Base-by-base conservation (phyloP, 2,888 invertebrate species). In the Spilosoma lubricipeda region DNA sequence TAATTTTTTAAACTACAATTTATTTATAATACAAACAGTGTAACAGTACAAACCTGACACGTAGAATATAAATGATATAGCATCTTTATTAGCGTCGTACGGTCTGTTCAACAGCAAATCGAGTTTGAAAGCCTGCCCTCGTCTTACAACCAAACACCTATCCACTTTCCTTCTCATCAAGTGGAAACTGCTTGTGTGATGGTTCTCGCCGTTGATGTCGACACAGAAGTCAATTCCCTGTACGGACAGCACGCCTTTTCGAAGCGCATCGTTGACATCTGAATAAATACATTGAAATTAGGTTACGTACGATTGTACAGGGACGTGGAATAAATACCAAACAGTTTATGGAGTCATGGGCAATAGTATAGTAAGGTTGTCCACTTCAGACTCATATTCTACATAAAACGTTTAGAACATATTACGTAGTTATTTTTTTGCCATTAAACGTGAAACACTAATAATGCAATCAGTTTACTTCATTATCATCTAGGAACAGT, bases 1-100 rank as follows among this genome's bases (percentile, higher is more conserved):
- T 33, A 3, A 3, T 33, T 33, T 33, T 33, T 33, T 33, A 33
- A 33, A 33, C 1, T 33, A 33, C 3, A 5, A 27, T 15, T 30
- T 30, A 0, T 30, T 63, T 30, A 18, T 30, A 23, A 20, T 36
- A 71, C 20, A n/a, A 39, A 23, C 8, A 27, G 4, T 27, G 23
- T 3, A n/a, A 23, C 48, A 27, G 36, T 67, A 82, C 90, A 82
- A 92, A 96, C 98, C 98, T 88, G 97, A 96, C 36, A 98, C 97
- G 70, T 97, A 97, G 89, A 99, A 98, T 74, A 98, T 97, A 84
- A 99, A 97, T 63, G 98, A 98, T 67, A 99, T 95, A 13, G 97
- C 98, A 92, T 99, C 99, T 87, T 95, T 97, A 27, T 95, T 96
- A 33, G 97, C 96, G 85, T 97, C 97, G 90, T 97, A 99, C 23